phyloP scores from a whole-genome alignment of 2,888 invertebrate genomes.

The Synanthedon tipuliformis region DNA sequence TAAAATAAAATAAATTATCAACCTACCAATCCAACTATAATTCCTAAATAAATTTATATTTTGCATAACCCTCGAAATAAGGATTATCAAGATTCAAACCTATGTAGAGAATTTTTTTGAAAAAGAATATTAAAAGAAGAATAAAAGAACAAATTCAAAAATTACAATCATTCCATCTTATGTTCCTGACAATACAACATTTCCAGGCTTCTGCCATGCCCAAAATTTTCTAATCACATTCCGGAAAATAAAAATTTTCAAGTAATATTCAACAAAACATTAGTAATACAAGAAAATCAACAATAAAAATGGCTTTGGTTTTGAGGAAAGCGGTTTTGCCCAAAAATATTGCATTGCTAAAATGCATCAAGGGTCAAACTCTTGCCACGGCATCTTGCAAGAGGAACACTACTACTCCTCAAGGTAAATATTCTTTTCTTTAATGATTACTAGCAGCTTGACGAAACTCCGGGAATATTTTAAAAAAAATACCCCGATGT shows the following conservation, averaged over 20 bases:
- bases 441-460: too few species aligned
- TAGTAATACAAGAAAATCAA: conserved; percentile 7
- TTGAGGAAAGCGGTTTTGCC: conserved; percentile 44
- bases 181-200: conserved; percentile 26
- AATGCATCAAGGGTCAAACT: conserved; percentile 42
- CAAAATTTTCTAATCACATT: conserved; percentile 41
- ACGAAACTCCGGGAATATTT: too few species aligned
- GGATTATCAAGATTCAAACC: too few species aligned
- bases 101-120: too few species aligned
- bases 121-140: too few species aligned
- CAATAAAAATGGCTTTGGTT: conserved; percentile 44
- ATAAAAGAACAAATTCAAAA: too few species aligned
- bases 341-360: conserved; percentile 41
- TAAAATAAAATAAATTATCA: too few species aligned
- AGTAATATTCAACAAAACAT: conserved; percentile 10
- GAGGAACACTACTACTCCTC: conserved; percentile 23
- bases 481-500: too few species aligned
- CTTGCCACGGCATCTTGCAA: conserved; percentile 32
- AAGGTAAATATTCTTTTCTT: conserved; percentile 31
- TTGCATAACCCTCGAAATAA: too few species aligned
- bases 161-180: conserved; percentile 14
- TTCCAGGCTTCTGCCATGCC: conserved; percentile 38
- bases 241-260: conserved; percentile 22
- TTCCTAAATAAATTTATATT: too few species aligned
- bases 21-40: too few species aligned